Base-by-base conservation (phyloP, 2,888 invertebrate species). In the Clivina fossor region DNA sequence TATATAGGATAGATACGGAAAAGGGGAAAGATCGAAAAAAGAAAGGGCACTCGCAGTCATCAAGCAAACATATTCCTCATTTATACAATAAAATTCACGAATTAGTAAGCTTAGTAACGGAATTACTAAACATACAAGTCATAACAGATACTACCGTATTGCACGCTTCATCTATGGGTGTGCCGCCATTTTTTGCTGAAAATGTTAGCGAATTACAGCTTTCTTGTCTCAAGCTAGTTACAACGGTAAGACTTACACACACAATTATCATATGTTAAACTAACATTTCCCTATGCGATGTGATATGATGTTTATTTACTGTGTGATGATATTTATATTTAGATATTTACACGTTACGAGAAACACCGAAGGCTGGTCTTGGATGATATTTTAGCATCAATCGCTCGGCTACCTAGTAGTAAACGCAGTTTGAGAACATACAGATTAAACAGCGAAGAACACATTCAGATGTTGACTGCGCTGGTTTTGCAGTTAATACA, bases 381-480 rank as follows among this genome's bases (percentile, higher is more conserved):
- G 33, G 95, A 97, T 69, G 99, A 99, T 73, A 94, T 99, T 64
- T 77, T 99, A 62, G 92, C 97, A 26, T 98, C 98, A 5, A 91
- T 99, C 71, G 97, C 98, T 56, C 85, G 98, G 66, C 83, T 99
- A 68, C 98, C 98, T 16, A 93, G 94, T 69, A 94, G 93, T 64
- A 98, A 98, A 76, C 85, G 95, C 72, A 95, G 94, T 77, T 80
- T 96, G 60, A 82, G 96, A 64, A 94, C 93, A 13, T 97, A 93
- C 74, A 88, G 93, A 67, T 78, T 93, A 40, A 90, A 87, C 61
- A 83, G 84, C 22, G 93, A 94, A 67, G 95, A 96, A 69, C 89
- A 93, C 69, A 98, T 99, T 71, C 97, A 98, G 78, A 99, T 99
- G 96, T 82, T 99, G 62, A 98, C 98, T 1, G 98, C 99, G 22